phyloP scores from a whole-genome alignment of 2,888 invertebrate genomes.

The Zootermopsis nevadensis region DNA sequence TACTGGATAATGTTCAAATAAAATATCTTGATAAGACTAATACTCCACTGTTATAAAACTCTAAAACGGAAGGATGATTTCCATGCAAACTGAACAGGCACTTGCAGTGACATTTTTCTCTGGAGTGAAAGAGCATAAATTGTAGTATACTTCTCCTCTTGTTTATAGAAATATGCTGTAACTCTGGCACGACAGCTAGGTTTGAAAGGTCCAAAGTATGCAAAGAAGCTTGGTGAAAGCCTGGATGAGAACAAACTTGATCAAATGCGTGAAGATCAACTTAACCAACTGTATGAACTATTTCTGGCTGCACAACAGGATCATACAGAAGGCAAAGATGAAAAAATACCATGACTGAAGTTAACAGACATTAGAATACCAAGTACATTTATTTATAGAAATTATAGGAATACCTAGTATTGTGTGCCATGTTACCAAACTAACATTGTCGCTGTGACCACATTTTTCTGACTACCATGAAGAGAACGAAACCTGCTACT shows the following conservation, averaged over 20 bases:
- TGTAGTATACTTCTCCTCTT: neutral
- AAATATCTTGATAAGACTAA: no score
- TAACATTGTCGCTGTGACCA: no score
- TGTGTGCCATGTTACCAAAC: no score
- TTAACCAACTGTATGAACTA: conserved; percentile 86
- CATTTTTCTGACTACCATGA: no score
- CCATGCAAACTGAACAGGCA: no score
- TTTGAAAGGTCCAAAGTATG: conserved; percentile 70
- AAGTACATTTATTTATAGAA: neutral
- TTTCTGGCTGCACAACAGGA: conserved; percentile 73
- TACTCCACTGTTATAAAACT: no score
- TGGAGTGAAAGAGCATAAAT: no score
- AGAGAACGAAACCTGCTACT: no score
- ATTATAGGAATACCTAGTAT: no score
- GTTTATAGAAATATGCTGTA: conserved; percentile 79
- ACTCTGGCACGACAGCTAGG: conserved; percentile 80
- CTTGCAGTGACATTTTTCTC: no score
- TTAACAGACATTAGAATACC: neutral
- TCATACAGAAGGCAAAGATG: neutral
- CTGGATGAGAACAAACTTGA: conserved; percentile 74
- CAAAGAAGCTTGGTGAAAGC: conserved; percentile 72
- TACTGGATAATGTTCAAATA: no score
- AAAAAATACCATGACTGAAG: neutral
- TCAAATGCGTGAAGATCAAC: conserved; percentile 82
- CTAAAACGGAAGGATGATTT: no score